phyloP scores from a whole-genome alignment of 2,797 vertebrate genomes.

The Tenualosa ilisha region DNA sequence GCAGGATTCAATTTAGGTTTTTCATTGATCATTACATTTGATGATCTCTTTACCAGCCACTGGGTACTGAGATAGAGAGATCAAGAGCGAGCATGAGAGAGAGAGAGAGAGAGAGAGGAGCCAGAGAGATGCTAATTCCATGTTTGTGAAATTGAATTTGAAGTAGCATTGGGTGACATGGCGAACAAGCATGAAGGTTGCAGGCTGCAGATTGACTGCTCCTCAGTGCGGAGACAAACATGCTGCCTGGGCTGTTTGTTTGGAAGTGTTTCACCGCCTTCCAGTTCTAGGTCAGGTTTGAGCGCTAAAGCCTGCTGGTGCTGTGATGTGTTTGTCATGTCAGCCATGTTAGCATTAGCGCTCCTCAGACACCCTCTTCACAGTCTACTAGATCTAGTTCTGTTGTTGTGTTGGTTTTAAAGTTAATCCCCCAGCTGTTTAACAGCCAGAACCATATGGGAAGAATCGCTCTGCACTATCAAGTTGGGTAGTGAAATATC shows the following conservation, averaged over 20 bases:
- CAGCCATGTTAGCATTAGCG: too few species aligned
- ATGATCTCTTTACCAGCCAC: constrained; percentile 58
- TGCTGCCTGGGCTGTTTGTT: not conserved
- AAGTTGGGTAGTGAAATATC: too few species aligned
- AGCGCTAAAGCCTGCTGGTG: too few species aligned
- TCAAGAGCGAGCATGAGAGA: not conserved
- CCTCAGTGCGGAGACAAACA: not conserved
- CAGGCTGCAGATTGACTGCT: constrained; percentile 41
- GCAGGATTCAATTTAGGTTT: constrained; percentile 57
- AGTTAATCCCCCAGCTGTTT: too few species aligned
- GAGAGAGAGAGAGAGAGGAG: not conserved
- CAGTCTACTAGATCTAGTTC: too few species aligned
- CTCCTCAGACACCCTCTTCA: too few species aligned
- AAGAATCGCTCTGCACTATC: too few species aligned
- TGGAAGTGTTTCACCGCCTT: not conserved
- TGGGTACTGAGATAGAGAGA: constrained; percentile 17
- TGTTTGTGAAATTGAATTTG: constrained; percentile 40
- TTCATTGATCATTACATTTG: constrained; percentile 64
- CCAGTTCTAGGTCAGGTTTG: not conserved
- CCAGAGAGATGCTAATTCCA: constrained; percentile 47
- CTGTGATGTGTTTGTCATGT: too few species aligned
- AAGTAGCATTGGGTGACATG: not conserved
- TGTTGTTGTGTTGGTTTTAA: too few species aligned
- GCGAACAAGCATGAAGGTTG: constrained; percentile 9
- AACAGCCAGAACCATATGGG: too few species aligned